Evolutionary conservation across 1,140 invertebrate genomes (phyloP).

Genomic region (Pseudomyrmex gracilis): DNA sequence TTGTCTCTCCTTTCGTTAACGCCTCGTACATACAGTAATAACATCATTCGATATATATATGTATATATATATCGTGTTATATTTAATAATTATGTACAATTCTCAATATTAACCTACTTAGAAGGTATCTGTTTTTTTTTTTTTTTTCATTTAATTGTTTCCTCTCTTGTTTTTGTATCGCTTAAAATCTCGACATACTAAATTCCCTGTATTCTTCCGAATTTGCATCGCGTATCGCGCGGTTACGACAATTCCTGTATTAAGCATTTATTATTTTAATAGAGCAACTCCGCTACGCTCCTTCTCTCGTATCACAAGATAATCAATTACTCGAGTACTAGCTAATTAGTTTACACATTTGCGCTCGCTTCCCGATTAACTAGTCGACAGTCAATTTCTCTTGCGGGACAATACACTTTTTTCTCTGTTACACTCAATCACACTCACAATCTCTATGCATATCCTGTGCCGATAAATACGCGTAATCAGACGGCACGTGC

Average conservation of each 20-base stretch:
- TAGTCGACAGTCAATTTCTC: conserved; percentile 3
- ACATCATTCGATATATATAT: conserved; percentile 77
- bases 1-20: conserved; percentile 64
- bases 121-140: conserved; percentile 57
- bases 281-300: conserved; percentile 74
- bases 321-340: conserved; percentile 78
- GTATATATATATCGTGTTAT: conserved; percentile 71
- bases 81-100: conserved; percentile 85
- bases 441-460: conserved; percentile 9
- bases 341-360: conserved; percentile 58
- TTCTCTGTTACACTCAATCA: conserved; percentile 22
- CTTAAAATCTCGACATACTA: conserved; percentile 65
- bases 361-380: conserved; percentile 47
- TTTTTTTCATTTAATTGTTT: conserved; percentile 58
- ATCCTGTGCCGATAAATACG: conserved; percentile 52
- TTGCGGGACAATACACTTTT: conserved; percentile 49
- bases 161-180: conserved; percentile 29
- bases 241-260: conserved; percentile 72
- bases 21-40: conserved; percentile 77
- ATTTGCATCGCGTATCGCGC: conserved; percentile 84
- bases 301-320: conserved; percentile 81
- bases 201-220: conserved; percentile 86
- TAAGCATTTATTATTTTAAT: conserved; percentile 70
- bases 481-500: conserved; percentile 47
- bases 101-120: conserved; percentile 74